Conservation (phyloP, 1,140 invertebrate species). For the Periplaneta americana region DNA sequence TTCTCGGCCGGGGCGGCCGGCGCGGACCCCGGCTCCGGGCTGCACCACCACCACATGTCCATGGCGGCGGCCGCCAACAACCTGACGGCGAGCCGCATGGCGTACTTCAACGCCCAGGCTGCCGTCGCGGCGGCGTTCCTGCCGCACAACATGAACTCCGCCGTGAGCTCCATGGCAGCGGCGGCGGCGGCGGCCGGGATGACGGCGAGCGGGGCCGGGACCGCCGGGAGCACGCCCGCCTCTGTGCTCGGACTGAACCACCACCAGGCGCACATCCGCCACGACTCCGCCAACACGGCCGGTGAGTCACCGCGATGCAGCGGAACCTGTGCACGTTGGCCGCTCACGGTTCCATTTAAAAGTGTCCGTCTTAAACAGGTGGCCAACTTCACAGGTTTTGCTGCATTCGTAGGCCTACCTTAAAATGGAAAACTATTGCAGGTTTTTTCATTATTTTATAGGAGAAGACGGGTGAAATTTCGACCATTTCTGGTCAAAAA, state of each 20-base stretch:
- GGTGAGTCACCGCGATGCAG: slow-evolving; percentile 12
- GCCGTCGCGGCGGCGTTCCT: slow-evolving; percentile 82
- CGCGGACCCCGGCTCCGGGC: slow-evolving; percentile 36
- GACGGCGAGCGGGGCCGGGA: slow-evolving; percentile 30
- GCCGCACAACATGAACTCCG: slow-evolving; percentile 46
- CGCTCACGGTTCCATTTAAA: too few species aligned
- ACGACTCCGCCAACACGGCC: slow-evolving; percentile 15
- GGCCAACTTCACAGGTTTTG: too few species aligned
- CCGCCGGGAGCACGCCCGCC: slow-evolving; percentile 40
- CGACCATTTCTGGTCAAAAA: too few species aligned
- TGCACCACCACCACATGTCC: slow-evolving; percentile 53
- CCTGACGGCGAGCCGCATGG: slow-evolving; percentile 61
- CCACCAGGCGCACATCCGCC: slow-evolving; percentile 11
- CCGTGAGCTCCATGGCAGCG: slow-evolving; percentile 20
- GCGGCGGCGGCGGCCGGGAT: slow-evolving; percentile 10
- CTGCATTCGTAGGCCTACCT: too few species aligned
- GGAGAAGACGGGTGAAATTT: too few species aligned
- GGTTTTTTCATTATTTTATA: too few species aligned
- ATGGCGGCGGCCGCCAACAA: slow-evolving; percentile 55
- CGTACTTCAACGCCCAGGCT: slow-evolving; percentile 82
- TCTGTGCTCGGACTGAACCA: slow-evolving; percentile 35
- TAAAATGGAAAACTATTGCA: too few species aligned
- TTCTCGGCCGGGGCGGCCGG: slow-evolving; percentile 29
- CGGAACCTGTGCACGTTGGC: too few species aligned
- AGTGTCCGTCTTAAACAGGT: too few species aligned